These are phyloP conservation scores for Leptocoma aspasia DNA, from an alignment of 2,113 vertebrate genomes.

Conservation along the genomic window DNA sequence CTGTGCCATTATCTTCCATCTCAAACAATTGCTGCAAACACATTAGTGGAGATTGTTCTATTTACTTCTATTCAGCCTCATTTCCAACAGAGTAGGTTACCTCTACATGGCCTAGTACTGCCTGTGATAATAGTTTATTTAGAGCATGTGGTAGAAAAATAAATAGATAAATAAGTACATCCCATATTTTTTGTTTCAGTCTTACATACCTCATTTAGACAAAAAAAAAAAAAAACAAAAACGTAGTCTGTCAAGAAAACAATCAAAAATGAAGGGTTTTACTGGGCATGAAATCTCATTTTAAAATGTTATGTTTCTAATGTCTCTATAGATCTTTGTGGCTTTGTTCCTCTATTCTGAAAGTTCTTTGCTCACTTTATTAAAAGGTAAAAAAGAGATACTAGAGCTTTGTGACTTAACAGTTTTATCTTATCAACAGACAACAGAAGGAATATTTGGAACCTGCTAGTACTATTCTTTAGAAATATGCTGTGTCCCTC, in stretches of 20 bases:
- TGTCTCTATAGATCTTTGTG: background rate
- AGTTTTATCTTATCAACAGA: conserved; percentile 17
- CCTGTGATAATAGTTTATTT: background rate
- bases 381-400: background rate
- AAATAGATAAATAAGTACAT: background rate
- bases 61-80: background rate
- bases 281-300: background rate
- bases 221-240: background rate
- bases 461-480: background rate
- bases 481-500: background rate
- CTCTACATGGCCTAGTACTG: background rate
- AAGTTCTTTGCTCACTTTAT: background rate
- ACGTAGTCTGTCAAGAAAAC: background rate
- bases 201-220: background rate
- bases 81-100: background rate
- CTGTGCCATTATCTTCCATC: background rate
- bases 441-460: conserved; percentile 21
- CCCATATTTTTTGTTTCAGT: background rate
- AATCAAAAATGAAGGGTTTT: background rate
- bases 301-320: background rate
- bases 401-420: background rate
- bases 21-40: background rate
- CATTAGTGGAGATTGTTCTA: background rate
- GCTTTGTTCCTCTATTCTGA: background rate
- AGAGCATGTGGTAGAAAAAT: background rate